Base-by-base conservation (phyloP, 2,888 invertebrate genomes). In the Eupelmus urozonus region DNA sequence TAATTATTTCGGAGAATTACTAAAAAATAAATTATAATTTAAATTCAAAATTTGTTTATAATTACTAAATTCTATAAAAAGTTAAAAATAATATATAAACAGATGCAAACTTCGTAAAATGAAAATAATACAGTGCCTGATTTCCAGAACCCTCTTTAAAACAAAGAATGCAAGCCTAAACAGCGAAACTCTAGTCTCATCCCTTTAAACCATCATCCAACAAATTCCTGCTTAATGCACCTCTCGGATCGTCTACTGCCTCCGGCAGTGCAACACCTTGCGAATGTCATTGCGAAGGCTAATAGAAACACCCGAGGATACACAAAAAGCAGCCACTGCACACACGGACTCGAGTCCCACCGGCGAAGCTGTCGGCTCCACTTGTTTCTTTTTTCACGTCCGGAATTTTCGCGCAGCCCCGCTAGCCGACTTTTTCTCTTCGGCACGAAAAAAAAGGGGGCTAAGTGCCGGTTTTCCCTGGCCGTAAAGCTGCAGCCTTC, bases 401-500 rank as follows among this genome's bases (percentile, higher is more conserved):
- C 18, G n/a, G 29, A 45, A 70, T 70, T 59, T 70, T 59, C 59
- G 70, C 29, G 13, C 34, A 20, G 7, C n/a, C n/a, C n/a, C 13
- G 18, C 18, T 2, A 23, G 67, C 25, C 53, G 18, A 11, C n/a
- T n/a, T n/a, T 18, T 16, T 34, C 55, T 11, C 27, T 57, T 11
- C 4, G 34, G 34, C 25, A 69, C 16, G 49, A 25, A 49, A 27
- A 55, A 25, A 25, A 42, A 62, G 40, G 20, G 1, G 29, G 20
- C 16, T 55, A 62, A 73, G 69, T 62, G 25, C 55, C 62, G 29
- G 75, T 55, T 63, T 23, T 57, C 63, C 53, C 51, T 7, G 23
- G 29, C 18, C 40, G 76, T 76, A 65, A 69, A 69, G 70, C 65
- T 51, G 74, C 25, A n/a, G n/a, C 49, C 51, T 57, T 57, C 23